Percentiles rank a stretch among this genome's conserved stretches.
These are phyloP conservation scores for Tenthredo amoena DNA, from an alignment of 2,888 invertebrate species.

Conservation along the genomic window DNA sequence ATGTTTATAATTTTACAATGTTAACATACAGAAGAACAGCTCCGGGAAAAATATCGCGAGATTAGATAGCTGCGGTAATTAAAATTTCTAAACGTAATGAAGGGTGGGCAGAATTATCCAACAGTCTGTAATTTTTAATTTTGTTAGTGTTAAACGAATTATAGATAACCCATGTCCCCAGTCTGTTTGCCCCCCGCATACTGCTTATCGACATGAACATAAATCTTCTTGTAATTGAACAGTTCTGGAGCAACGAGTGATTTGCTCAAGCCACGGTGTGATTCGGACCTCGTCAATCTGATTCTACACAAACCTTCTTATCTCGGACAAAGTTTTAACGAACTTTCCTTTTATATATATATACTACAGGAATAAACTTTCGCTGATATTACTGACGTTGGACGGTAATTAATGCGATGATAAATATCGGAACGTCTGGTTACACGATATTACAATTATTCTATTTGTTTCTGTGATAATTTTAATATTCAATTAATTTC, in stretches of 20 bases:
- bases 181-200: not conserved
- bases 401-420: not conserved
- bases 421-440: not conserved
- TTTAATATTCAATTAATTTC: not conserved
- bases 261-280: not conserved
- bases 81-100: not conserved
- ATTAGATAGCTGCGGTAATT: slow-evolving; percentile 8
- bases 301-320: not conserved
- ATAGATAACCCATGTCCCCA: not conserved
- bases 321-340: not conserved
- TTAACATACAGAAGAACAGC: not conserved
- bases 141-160: not conserved
- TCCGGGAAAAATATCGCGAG: not conserved
- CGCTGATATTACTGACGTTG: not conserved
- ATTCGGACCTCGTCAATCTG: not conserved
- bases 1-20: not conserved
- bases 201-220: not conserved
- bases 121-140: not conserved
- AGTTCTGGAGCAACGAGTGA: not conserved
- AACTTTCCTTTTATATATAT: not conserved
- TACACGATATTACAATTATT: not conserved
- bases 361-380: not conserved
- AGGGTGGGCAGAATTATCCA: not conserved
- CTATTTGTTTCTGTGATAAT: not conserved
- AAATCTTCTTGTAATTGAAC: not conserved